A percentile compares a stretch with the other conserved stretches of the same genome.
phyloP scores from a whole-genome alignment of 1,140 invertebrate species.

The Trypoxylus dichotomus region DNA sequence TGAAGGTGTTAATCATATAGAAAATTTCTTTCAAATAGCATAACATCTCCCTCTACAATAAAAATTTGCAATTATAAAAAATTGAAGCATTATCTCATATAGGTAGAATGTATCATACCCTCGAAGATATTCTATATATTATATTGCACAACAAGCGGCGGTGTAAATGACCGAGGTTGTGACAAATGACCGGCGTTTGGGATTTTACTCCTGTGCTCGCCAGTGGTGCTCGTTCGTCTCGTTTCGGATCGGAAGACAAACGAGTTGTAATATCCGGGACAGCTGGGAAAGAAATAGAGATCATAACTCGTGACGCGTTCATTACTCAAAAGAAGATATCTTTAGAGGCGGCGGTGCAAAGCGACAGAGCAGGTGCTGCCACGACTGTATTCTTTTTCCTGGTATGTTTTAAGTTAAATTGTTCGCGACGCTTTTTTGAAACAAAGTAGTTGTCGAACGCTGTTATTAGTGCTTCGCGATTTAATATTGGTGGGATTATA shows the following conservation, averaged over 20 bases:
- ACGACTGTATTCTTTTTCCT: neutral
- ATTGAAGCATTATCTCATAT: too few relatives aligned
- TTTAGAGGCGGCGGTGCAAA: neutral
- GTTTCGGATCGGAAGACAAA: constrained; percentile 41
- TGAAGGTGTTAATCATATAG: too few relatives aligned
- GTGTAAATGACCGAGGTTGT: constrained; percentile 32
- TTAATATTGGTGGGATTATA: neutral
- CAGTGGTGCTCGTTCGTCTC: neutral
- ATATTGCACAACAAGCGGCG: neutral
- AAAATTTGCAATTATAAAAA: too few relatives aligned
- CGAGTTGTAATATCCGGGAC: constrained; percentile 46
- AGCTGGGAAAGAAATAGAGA: constrained; percentile 45
- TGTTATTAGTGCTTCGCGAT: neutral
- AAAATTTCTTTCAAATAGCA: too few relatives aligned
- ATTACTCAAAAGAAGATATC: constrained; percentile 42
- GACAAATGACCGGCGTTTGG: constrained; percentile 44
- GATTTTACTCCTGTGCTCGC: constrained; percentile 38
- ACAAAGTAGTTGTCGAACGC: neutral
- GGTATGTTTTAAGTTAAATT: neutral
- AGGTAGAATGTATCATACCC: too few relatives aligned
- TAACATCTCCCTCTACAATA: too few relatives aligned
- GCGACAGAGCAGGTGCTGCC: neutral
- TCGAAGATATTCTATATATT: neutral
- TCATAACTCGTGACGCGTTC: constrained; percentile 49
- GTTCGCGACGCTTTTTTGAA: neutral